Evolutionary conservation across 2,888 invertebrate genomes (phyloP), one percentile per base, ranked within the genome.

Genomic region (Hyalella azteca): DNA sequence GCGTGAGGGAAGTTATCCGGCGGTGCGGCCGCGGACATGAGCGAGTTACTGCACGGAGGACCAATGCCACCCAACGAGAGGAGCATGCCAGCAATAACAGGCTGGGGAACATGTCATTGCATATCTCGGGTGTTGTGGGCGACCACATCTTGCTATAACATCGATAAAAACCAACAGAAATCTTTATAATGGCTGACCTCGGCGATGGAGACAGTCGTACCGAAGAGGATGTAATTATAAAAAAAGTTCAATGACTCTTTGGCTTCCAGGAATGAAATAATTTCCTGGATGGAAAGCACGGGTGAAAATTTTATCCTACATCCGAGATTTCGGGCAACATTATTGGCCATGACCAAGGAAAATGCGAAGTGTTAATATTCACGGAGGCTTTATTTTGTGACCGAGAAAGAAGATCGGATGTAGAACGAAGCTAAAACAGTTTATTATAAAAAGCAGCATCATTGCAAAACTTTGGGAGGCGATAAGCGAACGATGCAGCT

Each of bases 51-150:
- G 11, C 7, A 29, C 5, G 66, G 66, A 32, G 19, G 66, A n/a
- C 22, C 66, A 66, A 36, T 29, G 29, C 66, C 66, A 66, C 66
- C 66, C 66, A 66, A 32, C 22, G 66, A 1, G 66, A 32, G 4
- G 36, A 29, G 36, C 29, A 66, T 66, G 36, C 39, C 66, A 22
- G 36, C 36, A 29, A 66, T 66, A 66, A 36, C 66, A 54, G 29
- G 26, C 54, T 26, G 26, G 54, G 29, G 54, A 54, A 54, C 54
- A 54, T 54, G 54, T 22, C 54, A 54, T 22, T 54, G 54, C 54
- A 54, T 54, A 54, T 54, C 26, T 54, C 26, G 54, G 54, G 54
- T 54, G 54, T 54, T 29, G 54, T 54, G 54, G 54, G 54, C 54
- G 54, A 54, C 54, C 7, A 54, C 29, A 22, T 54, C 29, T 54